Conservation (phyloP, 2,797 vertebrate species). For the Rhyacichthys aspro region DNA sequence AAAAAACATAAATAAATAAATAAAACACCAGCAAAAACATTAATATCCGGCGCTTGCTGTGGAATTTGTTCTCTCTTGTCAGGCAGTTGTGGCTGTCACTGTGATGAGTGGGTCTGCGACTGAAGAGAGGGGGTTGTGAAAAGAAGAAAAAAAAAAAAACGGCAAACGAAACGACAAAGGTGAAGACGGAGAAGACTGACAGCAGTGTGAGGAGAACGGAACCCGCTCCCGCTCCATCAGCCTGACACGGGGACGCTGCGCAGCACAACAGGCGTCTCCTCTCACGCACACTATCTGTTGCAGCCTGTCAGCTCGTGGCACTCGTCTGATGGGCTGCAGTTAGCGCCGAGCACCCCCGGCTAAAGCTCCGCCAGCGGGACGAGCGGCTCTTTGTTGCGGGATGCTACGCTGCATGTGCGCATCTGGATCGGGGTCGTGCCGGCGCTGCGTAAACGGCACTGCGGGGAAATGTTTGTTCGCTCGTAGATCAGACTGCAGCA, state of each 20-base stretch:
- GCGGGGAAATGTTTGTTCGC: slow-evolving; percentile 8
- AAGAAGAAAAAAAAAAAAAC: not conserved
- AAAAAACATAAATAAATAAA: too few species aligned
- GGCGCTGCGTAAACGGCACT: not conserved
- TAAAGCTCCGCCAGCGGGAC: slow-evolving; percentile 2
- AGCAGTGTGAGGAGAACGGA: not conserved
- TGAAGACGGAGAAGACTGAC: slow-evolving; percentile 35
- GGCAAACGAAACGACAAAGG: slow-evolving; percentile 11
- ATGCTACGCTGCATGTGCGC: slow-evolving; percentile 17
- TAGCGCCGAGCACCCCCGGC: slow-evolving; percentile 12
- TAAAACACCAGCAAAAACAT: slow-evolving; percentile 34
- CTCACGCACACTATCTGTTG: slow-evolving; percentile 17
- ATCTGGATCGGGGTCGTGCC: slow-evolving; percentile 8
- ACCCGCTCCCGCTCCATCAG: slow-evolving; percentile 36
- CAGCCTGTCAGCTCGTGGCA: slow-evolving; percentile 31
- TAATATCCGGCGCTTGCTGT: slow-evolving; percentile 54
- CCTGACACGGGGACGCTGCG: slow-evolving; percentile 23
- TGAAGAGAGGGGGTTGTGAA: slow-evolving; percentile 16
- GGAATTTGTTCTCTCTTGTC: slow-evolving; percentile 65
- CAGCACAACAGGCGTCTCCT: slow-evolving; percentile 31
- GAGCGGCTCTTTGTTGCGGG: slow-evolving; percentile 3
- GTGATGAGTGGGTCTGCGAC: slow-evolving; percentile 65
- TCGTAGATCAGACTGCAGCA: slow-evolving; percentile 8
- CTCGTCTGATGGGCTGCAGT: slow-evolving; percentile 37
- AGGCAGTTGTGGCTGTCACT: slow-evolving; percentile 59